A percentile compares a stretch with the other conserved stretches of the same genome.
Conservation (phyloP, 2,113 vertebrate species). For the Indicator maculatus region DNA sequence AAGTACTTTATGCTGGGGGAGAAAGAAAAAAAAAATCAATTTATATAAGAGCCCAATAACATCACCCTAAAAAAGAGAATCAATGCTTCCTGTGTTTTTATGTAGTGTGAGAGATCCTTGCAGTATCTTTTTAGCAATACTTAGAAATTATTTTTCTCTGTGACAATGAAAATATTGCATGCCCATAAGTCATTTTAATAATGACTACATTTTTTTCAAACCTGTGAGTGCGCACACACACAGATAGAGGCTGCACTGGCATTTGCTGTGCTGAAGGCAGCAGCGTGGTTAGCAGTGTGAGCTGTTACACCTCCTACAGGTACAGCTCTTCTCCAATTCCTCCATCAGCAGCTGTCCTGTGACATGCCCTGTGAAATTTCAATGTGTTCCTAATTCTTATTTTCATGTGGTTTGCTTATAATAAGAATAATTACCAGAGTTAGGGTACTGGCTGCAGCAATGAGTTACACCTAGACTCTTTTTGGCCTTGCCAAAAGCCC, state of each 20-base stretch:
- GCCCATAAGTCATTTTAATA: slow-evolving; percentile 12
- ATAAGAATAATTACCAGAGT: not conserved
- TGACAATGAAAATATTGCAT: not conserved
- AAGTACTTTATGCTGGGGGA: not conserved
- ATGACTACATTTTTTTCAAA: not conserved
- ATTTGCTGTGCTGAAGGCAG: not conserved
- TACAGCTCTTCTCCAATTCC: not conserved
- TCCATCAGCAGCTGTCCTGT: not conserved
- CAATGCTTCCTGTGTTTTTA: slow-evolving; percentile 8
- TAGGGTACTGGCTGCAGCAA: not conserved
- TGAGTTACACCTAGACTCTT: not conserved
- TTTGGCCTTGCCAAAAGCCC: not conserved
- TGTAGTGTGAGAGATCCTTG: not conserved
- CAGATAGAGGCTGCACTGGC: not conserved
- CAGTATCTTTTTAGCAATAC: slow-evolving; percentile 6
- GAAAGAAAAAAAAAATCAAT: slow-evolving; percentile 5
- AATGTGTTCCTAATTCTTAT: not conserved
- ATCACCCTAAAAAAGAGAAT: slow-evolving; percentile 42
- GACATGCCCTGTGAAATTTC: not conserved
- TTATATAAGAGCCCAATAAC: slow-evolving; percentile 22
- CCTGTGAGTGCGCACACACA: too few species aligned
- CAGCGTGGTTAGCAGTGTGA: not conserved
- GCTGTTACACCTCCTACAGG: not conserved
- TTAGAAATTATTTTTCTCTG: slow-evolving; percentile 13
- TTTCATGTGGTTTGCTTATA: not conserved